These are phyloP conservation scores for Geotrypetes seraphini DNA, from an alignment of 2,797 vertebrate genomes.

Conservation along the genomic window DNA sequence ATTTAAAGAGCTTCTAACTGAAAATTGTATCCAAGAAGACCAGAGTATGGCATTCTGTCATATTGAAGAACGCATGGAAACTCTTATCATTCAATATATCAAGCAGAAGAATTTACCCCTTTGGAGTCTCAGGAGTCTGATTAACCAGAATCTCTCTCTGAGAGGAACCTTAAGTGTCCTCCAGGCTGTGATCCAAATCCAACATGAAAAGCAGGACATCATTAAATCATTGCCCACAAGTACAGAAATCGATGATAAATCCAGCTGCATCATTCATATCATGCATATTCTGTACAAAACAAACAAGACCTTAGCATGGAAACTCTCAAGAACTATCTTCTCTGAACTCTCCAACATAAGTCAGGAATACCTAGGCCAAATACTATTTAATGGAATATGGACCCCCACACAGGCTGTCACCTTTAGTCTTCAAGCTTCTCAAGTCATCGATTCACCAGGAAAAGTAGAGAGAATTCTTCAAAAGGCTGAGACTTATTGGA, in stretches of 20 bases:
- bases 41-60: neutral
- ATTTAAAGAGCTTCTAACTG: conserved; percentile 1
- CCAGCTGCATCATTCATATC: conserved; percentile 1
- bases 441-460: no score
- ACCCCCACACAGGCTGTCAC: conserved; percentile 11
- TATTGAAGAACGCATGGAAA: conserved; percentile 10
- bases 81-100: conserved; percentile 4
- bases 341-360: conserved; percentile 1
- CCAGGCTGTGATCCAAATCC: conserved; percentile 4
- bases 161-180: conserved; percentile 13
- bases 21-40: conserved; percentile 13
- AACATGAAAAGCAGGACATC: neutral
- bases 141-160: conserved; percentile 8
- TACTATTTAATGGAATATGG: conserved; percentile 27
- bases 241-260: conserved; percentile 2
- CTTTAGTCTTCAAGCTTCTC: conserved; percentile 8
- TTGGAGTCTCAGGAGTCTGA: conserved; percentile 5
- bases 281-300: neutral
- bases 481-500: conserved; percentile 11
- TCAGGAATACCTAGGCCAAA: conserved; percentile 5
- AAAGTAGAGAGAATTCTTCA: conserved; percentile 7
- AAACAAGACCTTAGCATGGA: conserved; percentile 5
- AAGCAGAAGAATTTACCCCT: neutral
- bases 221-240: neutral
- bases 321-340: conserved; percentile 4